Conservation (phyloP, 35 echinoderm and acorn worm genomes). For the Nesometra sesokonis region DNA sequence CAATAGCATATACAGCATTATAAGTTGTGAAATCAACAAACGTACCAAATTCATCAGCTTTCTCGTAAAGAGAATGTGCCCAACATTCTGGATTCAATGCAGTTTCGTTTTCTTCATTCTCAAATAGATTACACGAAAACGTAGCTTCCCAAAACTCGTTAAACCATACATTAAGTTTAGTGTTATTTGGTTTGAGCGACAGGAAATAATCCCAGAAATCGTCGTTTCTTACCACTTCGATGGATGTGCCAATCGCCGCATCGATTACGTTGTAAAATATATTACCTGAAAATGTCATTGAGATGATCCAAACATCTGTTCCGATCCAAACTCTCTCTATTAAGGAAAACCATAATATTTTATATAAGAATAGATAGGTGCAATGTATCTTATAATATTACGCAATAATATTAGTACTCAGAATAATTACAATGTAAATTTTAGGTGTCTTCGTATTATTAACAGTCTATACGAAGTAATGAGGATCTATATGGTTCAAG, state of each 20-base stretch:
- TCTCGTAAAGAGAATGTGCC: slow-evolving; percentile 15
- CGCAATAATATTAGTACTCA: too few relatives aligned
- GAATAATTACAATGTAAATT: too few relatives aligned
- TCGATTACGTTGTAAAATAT: background rate
- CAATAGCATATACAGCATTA: slow-evolving; percentile 54
- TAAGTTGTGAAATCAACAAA: slow-evolving; percentile 3
- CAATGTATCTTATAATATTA: too few relatives aligned
- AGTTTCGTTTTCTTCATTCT: background rate
- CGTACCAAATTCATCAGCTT: background rate
- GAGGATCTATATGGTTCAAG: too few relatives aligned
- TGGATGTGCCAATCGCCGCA: background rate
- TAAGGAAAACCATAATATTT: background rate
- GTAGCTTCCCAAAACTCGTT: slow-evolving; percentile 44
- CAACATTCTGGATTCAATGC: background rate
- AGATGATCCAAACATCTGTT: background rate
- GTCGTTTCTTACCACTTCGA: background rate
- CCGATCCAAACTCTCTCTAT: background rate
- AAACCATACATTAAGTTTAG: slow-evolving; percentile 17
- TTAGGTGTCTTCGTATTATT: too few relatives aligned
- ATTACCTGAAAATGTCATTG: background rate
- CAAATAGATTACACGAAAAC: slow-evolving; percentile 22
- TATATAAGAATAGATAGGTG: too few relatives aligned
- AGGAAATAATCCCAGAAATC: background rate
- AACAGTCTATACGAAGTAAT: too few relatives aligned
- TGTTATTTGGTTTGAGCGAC: background rate